Evolutionary conservation across 2,113 vertebrate species (phyloP), one percentile per base, ranked within the genome.

Genomic region (Excalfactoria chinensis): DNA sequence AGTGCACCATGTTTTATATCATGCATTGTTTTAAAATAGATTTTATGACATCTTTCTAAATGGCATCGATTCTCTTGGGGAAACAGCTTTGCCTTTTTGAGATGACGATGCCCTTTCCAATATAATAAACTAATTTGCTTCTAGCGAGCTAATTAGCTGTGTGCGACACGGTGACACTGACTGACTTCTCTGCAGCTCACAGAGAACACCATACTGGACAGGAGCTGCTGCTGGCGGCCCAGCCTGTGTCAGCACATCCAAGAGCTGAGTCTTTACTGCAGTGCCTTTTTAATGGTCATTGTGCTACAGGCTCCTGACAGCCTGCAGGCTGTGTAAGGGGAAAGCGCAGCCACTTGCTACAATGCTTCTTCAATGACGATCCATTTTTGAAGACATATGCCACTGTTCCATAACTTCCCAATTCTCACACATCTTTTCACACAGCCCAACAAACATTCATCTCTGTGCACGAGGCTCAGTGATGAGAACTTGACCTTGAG

Each of bases 1-100:
- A 70, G 71, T 60, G 37, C 59, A 69, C 25, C 23, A 32, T 0
- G 5, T 35, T 93, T 90, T 73, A 86, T 51, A 73, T 69, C 59
- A 49, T 76, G 28, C 19, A 59, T 79, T 76, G 66, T 67, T 90
- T 86, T 84, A 74, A 86, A 78, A 81, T 9, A 70, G 53, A 80
- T 82, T 89, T 93, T 76, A 70, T 63, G 7, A 25, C 68, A 76
- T 34, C 41, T 53, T 85, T 91, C 85, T 64, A 80, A 94, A 77
- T 68, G 4, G 51, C 81, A 48, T 68, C 7, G 32, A 77, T 71
- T 84, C 59, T 92, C 34, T 73, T 9, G 21, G 77, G 84, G 34
- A 73, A 94, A 89, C 37, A 85, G 77, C 17, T 85, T 76, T 13
- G 48, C 5, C 2, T 40, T 83, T 90, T 89, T 90, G 74, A 82